These are phyloP conservation scores for Dorcus hopei DNA, from an alignment of 2,888 invertebrate genomes.

Conservation along the genomic window DNA sequence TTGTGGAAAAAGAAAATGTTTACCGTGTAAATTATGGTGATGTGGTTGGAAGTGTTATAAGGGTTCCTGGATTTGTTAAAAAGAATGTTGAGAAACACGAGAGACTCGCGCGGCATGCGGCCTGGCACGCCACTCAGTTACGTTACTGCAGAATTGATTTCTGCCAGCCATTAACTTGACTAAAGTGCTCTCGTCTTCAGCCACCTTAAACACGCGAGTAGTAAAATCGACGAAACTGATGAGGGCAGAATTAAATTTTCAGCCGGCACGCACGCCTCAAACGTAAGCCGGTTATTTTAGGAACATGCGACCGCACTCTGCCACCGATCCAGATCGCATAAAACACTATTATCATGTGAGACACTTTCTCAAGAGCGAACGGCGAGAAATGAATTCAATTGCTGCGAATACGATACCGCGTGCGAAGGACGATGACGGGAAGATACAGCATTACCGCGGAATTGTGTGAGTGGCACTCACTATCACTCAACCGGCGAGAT, in stretches of 20 bases:
- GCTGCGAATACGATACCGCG: too few species aligned
- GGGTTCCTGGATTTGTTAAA: constrained; percentile 14
- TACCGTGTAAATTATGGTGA: background rate
- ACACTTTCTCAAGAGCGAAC: too few species aligned
- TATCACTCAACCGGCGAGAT: too few species aligned
- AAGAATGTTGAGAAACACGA: constrained; percentile 24
- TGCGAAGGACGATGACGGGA: too few species aligned
- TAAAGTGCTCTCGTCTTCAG: constrained; percentile 42
- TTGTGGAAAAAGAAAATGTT: too few species aligned
- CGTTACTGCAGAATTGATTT: constrained; percentile 43
- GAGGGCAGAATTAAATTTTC: constrained; percentile 34
- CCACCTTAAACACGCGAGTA: constrained; percentile 38
- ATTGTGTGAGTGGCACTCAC: too few species aligned
- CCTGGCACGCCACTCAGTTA: constrained; percentile 39
- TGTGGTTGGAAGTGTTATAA: background rate
- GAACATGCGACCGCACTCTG: background rate
- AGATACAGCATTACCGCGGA: too few species aligned
- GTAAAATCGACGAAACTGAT: constrained; percentile 27
- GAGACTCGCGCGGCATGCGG: constrained; percentile 29
- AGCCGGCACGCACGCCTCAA: constrained; percentile 29
- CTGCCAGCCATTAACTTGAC: constrained; percentile 43
- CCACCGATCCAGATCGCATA: background rate
- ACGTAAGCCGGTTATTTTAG: background rate
- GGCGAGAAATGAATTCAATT: too few species aligned
- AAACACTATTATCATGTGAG: background rate